These are phyloP conservation scores for Porphyrio hochstetteri DNA, from an alignment of 2,113 vertebrate genomes.

Conservation along the genomic window DNA sequence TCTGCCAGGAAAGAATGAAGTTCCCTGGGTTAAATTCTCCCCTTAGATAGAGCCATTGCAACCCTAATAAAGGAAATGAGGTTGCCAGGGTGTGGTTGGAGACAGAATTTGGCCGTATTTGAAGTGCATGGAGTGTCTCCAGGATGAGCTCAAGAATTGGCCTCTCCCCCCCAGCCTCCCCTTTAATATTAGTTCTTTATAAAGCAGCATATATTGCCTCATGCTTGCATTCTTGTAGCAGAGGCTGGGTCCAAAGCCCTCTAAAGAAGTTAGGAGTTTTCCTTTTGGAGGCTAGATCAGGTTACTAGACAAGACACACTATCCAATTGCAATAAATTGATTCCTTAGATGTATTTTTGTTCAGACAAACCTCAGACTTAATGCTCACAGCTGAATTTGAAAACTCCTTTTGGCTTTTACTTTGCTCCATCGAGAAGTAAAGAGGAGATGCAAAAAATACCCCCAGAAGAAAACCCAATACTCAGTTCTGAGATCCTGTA, in stretches of 20 bases:
- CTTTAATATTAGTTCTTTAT: neutral
- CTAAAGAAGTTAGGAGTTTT: constrained; percentile 4
- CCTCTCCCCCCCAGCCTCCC: neutral
- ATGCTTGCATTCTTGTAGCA: neutral
- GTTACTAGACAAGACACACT: constrained; percentile 28
- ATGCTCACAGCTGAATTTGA: neutral
- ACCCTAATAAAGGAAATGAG: neutral
- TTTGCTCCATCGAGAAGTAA: neutral
- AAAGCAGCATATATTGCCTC: neutral
- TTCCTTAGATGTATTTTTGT: constrained; percentile 29
- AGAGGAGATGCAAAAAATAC: neutral
- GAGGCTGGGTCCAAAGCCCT: neutral
- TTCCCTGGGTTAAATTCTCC: neutral
- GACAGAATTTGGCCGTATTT: constrained; percentile 29
- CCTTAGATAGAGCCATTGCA: neutral
- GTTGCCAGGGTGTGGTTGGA: constrained; percentile 54
- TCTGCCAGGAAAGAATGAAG: constrained; percentile 12
- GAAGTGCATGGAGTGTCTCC: constrained; percentile 18
- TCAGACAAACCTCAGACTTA: neutral
- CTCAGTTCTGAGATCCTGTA: neutral
- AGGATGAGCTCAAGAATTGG: constrained; percentile 64
- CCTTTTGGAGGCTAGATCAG: constrained; percentile 11
- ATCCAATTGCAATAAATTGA: constrained; percentile 37
- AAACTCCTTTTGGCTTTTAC: constrained; percentile 17
- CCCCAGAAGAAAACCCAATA: neutral